phyloP scores from a whole-genome alignment of 2,797 vertebrate genomes.

The Lycodopsis pacificus region DNA sequence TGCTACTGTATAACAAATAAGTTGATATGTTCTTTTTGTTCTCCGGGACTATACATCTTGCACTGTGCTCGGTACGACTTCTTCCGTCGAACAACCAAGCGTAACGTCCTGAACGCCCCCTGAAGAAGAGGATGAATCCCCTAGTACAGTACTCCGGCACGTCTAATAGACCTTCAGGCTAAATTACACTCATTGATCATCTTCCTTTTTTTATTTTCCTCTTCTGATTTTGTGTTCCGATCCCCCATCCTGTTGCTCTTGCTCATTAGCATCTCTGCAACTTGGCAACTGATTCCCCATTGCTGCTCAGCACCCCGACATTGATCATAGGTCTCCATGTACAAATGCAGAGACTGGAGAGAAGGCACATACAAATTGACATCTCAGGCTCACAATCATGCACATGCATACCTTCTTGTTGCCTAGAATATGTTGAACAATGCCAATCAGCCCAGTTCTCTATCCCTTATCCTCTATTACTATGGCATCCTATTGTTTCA shows the following conservation, averaged over 20 bases:
- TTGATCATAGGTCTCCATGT: slow-evolving; percentile 44
- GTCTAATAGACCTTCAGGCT: slow-evolving; percentile 37
- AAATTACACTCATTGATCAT: slow-evolving; percentile 60
- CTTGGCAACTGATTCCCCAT: slow-evolving; percentile 28
- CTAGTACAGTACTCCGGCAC: slow-evolving; percentile 21
- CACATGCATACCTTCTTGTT: slow-evolving; percentile 6
- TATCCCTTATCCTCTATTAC: neutral
- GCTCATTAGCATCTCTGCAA: slow-evolving; percentile 63
- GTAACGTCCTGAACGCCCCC: slow-evolving; percentile 2
- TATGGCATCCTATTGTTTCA: slow-evolving; percentile 12
- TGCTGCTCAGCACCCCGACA: slow-evolving; percentile 15
- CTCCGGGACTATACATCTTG: slow-evolving; percentile 2
- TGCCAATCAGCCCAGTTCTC: slow-evolving; percentile 5
- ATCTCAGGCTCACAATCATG: neutral
- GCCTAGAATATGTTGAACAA: slow-evolving; percentile 12
- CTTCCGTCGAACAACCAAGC: slow-evolving; percentile 16
- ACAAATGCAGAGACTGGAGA: neutral
- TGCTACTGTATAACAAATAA: slow-evolving; percentile 39
- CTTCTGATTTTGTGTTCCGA: slow-evolving; percentile 47
- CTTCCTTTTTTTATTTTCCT: slow-evolving; percentile 24
- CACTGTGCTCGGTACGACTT: neutral
- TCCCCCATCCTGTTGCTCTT: slow-evolving; percentile 33
- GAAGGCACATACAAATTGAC: slow-evolving; percentile 10
- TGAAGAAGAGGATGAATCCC: slow-evolving; percentile 33
- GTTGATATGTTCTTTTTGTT: slow-evolving; percentile 21